Conservation (phyloP, 1,140 invertebrate species). For the Cydia fagiglandana region DNA sequence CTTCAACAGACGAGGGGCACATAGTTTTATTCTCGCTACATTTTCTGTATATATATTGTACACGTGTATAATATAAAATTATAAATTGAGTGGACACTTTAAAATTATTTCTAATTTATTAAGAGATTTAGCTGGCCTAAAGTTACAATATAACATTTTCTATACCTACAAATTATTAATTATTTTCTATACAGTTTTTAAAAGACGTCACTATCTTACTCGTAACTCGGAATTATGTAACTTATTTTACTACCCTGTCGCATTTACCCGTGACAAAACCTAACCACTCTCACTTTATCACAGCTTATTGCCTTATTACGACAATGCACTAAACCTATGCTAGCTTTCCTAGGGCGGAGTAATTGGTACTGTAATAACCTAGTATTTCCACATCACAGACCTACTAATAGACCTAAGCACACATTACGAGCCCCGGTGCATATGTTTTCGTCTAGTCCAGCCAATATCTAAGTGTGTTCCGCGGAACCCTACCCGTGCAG, state of each 20-base stretch:
- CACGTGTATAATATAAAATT: too few relatives aligned
- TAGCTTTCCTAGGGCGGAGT: not conserved
- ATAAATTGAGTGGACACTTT: too few relatives aligned
- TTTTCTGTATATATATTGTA: too few relatives aligned
- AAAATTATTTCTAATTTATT: too few relatives aligned
- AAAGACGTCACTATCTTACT: not conserved
- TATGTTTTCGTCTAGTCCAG: too few relatives aligned
- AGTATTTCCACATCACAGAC: constrained; percentile 9
- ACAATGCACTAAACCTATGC: not conserved
- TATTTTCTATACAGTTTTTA: not conserved
- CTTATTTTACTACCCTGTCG: not conserved
- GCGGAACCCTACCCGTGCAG: too few relatives aligned
- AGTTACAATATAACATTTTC: not conserved
- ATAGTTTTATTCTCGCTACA: too few relatives aligned
- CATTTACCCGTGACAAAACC: not conserved
- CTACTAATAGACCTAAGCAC: not conserved
- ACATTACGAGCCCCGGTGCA: too few relatives aligned
- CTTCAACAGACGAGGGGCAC: too few relatives aligned
- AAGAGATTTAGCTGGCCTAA: not conserved
- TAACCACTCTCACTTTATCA: constrained; percentile 3
- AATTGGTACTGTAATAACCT: not conserved
- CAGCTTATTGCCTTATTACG: not conserved
- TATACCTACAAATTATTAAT: too few relatives aligned
- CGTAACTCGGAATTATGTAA: not conserved
- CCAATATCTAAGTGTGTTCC: too few relatives aligned